phyloP scores from a whole-genome alignment of 64 coral and sea anemone species.

The Montipora foliosa region DNA sequence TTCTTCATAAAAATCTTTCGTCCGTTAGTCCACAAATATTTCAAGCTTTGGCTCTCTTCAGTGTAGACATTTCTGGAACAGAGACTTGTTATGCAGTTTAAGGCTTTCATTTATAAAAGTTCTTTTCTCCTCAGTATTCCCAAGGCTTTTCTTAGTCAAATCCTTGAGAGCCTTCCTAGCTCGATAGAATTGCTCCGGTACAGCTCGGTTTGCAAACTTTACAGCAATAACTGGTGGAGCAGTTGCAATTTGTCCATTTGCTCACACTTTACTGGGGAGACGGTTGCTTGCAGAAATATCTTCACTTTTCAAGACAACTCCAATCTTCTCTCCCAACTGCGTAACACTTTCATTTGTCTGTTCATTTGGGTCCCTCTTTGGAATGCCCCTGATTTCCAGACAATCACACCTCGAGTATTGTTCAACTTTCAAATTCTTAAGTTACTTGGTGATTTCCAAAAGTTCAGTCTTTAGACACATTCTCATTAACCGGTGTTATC shows the following conservation, averaged over 20 bases:
- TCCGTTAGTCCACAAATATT: too few relatives aligned
- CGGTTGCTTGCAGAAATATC: background rate
- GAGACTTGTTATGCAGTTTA: too few relatives aligned
- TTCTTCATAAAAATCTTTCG: too few relatives aligned
- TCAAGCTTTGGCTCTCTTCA: too few relatives aligned
- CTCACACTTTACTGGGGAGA: background rate
- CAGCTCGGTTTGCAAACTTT: background rate
- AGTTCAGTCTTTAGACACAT: background rate
- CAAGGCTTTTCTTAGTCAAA: too few relatives aligned
- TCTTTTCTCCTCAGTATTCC: too few relatives aligned
- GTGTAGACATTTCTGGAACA: too few relatives aligned
- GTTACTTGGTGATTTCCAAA: background rate
- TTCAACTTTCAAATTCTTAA: background rate
- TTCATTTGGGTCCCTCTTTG: too few relatives aligned
- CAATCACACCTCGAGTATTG: background rate
- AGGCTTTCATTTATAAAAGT: too few relatives aligned
- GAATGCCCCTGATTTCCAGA: too few relatives aligned
- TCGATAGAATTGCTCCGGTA: background rate
- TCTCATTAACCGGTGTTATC: slow-evolving; percentile 2
- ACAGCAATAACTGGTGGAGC: background rate
- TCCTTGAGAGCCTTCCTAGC: slow-evolving; percentile 12
- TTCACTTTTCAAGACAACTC: background rate
- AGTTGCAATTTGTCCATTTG: background rate
- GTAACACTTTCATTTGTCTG: too few relatives aligned
- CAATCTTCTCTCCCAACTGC: too few relatives aligned